Evolutionary conservation across 2,888 invertebrate genomes (phyloP).

Genomic region (Carabus problematicus): DNA sequence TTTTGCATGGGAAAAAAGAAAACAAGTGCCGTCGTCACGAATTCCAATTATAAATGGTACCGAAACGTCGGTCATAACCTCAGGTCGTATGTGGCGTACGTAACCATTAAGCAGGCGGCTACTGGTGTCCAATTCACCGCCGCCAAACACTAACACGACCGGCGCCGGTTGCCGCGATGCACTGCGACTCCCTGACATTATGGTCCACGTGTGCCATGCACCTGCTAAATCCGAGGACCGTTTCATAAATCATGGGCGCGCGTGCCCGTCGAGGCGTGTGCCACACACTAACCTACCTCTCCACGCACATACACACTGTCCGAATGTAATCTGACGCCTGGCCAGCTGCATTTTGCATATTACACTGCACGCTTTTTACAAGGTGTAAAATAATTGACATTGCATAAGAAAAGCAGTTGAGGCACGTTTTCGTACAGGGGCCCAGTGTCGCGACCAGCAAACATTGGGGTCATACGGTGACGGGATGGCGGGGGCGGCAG

Average conservation of each 20-base stretch:
- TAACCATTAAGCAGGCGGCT: too few species aligned
- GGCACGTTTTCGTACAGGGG: not conserved
- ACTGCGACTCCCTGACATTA: too few species aligned
- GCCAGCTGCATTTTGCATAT: slow-evolving; percentile 7
- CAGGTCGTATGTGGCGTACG: too few species aligned
- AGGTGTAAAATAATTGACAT: slow-evolving; percentile 11
- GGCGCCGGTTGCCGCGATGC: too few species aligned
- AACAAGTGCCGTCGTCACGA: too few species aligned
- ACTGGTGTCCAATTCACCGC: too few species aligned
- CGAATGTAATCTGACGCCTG: not conserved
- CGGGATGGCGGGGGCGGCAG: not conserved
- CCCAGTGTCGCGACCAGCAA: not conserved
- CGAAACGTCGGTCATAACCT: too few species aligned
- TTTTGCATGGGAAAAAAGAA: too few species aligned
- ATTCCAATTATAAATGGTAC: too few species aligned
- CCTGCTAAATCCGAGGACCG: slow-evolving; percentile 3
- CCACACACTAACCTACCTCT: too few species aligned
- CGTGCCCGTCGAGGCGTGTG: not conserved
- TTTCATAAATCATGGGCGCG: slow-evolving; percentile 4
- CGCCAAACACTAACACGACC: too few species aligned
- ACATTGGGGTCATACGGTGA: not conserved
- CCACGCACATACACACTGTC: not conserved
- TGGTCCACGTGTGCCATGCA: slow-evolving; percentile 1
- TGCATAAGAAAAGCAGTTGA: slow-evolving; percentile 10
- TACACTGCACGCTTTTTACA: not conserved